These are phyloP conservation scores for Montipora capitata DNA, from an alignment of 92 coral and sea anemone genomes.

Conservation along the genomic window DNA sequence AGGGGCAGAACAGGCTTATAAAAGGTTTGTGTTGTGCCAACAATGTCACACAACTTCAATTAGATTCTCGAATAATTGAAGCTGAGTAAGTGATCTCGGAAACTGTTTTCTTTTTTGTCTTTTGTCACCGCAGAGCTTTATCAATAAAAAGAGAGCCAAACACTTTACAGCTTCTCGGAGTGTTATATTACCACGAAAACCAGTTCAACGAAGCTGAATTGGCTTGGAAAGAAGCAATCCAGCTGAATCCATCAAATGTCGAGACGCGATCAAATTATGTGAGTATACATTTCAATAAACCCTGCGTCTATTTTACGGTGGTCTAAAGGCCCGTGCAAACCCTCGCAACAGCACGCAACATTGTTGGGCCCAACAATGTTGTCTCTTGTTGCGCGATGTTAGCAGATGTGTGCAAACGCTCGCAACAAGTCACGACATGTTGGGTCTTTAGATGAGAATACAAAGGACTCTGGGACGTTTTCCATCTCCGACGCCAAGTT, in stretches of 20 bases:
- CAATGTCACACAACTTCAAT: neutral
- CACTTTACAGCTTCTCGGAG: slow-evolving; percentile 86
- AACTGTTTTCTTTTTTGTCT: neutral
- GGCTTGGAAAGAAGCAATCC: slow-evolving; percentile 87
- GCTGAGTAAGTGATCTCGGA: too few relatives aligned
- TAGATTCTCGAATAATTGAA: neutral
- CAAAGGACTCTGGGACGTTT: too few relatives aligned
- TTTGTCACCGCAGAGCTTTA: slow-evolving; percentile 69
- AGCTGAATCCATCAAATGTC: slow-evolving; percentile 72
- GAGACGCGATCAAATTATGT: slow-evolving; percentile 84
- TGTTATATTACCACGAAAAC: slow-evolving; percentile 80
- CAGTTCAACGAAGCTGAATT: slow-evolving; percentile 81
- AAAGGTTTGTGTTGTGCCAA: slow-evolving; percentile 51
- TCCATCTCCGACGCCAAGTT: too few relatives aligned
- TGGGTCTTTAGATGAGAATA: too few relatives aligned
- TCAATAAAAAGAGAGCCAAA: slow-evolving; percentile 79
- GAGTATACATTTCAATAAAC: slow-evolving; percentile 14
- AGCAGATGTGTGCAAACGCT: too few relatives aligned
- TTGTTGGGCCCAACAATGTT: too few relatives aligned
- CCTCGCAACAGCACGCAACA: too few relatives aligned
- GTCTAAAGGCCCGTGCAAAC: too few relatives aligned
- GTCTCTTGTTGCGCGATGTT: too few relatives aligned
- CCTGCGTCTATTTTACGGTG: too few relatives aligned
- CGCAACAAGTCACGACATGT: too few relatives aligned
- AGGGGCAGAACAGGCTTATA: slow-evolving; percentile 78